Conservation (phyloP, 2,797 vertebrate species). For the Gila robusta region DNA sequence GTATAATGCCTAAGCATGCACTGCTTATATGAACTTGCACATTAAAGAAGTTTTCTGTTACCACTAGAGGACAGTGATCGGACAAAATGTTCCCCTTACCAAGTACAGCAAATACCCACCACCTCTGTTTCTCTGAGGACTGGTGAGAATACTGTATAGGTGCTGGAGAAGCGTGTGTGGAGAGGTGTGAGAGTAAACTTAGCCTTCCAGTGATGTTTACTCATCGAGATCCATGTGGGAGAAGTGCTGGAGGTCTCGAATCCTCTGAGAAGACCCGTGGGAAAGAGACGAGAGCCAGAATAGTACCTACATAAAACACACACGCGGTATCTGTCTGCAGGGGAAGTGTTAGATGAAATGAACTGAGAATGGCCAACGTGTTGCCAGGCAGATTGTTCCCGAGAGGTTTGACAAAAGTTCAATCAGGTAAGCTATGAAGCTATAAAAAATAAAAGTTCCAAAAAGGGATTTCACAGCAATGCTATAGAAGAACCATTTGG, state of each 20-base stretch:
- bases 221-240: conserved; percentile 76
- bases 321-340: conserved; percentile 18
- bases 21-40: neutral
- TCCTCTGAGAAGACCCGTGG: conserved; percentile 74
- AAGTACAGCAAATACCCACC: neutral
- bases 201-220: conserved; percentile 78
- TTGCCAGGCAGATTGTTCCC: conserved; percentile 11
- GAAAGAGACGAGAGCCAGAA: conserved; percentile 76
- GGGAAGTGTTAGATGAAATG: conserved; percentile 11
- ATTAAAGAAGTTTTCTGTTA: neutral
- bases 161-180: conserved; percentile 64
- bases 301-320: conserved; percentile 42
- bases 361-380: conserved; percentile 3
- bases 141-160: conserved; percentile 34
- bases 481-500: neutral
- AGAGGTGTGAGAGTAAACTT: conserved; percentile 74
- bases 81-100: conserved; percentile 28
- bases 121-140: neutral
- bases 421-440: neutral
- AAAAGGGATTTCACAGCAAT: neutral
- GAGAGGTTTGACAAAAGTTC: neutral
- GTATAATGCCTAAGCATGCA: neutral
- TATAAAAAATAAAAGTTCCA: neutral
- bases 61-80: conserved; percentile 49
- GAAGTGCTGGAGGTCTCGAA: conserved; percentile 75